These are phyloP conservation scores for Miniopterus natalensis DNA, from an alignment of 2,113 vertebrate species.

Conservation along the genomic window DNA sequence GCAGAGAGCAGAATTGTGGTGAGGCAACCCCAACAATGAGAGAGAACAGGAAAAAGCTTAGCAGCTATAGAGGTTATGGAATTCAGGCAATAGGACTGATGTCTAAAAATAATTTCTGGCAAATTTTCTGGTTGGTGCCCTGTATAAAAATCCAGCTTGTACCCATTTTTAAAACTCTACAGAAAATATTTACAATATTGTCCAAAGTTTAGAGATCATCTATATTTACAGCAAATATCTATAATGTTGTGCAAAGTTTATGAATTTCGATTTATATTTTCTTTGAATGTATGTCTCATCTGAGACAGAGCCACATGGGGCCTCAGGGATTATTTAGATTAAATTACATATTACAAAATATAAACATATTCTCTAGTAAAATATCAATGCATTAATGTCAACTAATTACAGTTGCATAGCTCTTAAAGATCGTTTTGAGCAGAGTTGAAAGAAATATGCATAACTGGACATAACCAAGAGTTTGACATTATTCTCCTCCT, in stretches of 20 bases:
- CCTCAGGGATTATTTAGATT: constrained; percentile 36
- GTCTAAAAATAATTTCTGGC: constrained; percentile 27
- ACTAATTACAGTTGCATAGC: not conserved
- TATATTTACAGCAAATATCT: not conserved
- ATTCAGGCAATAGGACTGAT: not conserved
- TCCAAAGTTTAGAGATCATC: not conserved
- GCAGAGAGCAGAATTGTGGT: not conserved
- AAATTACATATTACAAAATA: constrained; percentile 55
- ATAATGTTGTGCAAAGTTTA: not conserved
- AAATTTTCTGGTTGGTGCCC: not conserved
- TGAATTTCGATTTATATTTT: not conserved
- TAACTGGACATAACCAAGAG: not conserved
- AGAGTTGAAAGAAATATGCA: constrained; percentile 9
- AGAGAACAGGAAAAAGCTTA: not conserved
- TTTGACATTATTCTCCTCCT: not conserved
- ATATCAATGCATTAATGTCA: not conserved
- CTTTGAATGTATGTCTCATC: not conserved
- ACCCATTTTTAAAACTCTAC: not conserved
- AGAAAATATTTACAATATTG: not conserved
- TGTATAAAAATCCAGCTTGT: not conserved
- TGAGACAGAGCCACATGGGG: not conserved
- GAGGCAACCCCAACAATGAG: not conserved
- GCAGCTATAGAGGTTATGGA: not conserved
- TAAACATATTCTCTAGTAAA: constrained; percentile 46
- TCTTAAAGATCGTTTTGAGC: constrained; percentile 43